Base-by-base conservation (phyloP, 2,888 invertebrate species). In the Agriopis leucophaearia region DNA sequence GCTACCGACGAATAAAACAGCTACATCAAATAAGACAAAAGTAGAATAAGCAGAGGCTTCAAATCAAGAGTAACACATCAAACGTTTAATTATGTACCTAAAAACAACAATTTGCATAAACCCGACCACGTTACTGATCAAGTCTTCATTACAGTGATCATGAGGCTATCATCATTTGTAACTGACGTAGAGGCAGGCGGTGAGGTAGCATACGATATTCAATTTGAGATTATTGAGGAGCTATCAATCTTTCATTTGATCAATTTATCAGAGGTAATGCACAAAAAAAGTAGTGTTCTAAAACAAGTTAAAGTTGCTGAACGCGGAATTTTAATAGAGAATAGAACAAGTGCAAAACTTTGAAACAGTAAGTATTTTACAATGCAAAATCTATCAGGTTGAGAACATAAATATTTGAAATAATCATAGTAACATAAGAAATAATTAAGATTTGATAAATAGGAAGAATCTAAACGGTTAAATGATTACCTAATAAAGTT, bases 141-240 rank as follows among this genome's bases (percentile, higher is more conserved):
- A 75, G 61, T 56, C 61, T 61, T 66, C 61, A 76, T 70, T 76
- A 72, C 67, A 52, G 58, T 47, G 69, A 72, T 71, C 70, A 68
- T 72, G 58, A 61, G 58, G 64, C 56, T 56, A 61, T 66, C 66
- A 80, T 83, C 83, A 86, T 85, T 86, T 83, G 81, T 84, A 75
- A 82, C 85, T 83, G 83, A 81, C 85, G 81, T 52, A 51, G 59
- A 56, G 62, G 47, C 61, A 71, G 71, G 71, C 64, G 63, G 58
- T 63, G 71, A 74, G 72, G 79, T 78, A 78, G 76, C 78, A 77
- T 75, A 48, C 48, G 67, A 63, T 40, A 76, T 81, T 82, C 80
- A 78, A 80, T 82, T 79, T 76, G 75, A 76, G 77, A 79, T 79
- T 79, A 84, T 81, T 74, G 78, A 76, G 70, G 59, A 58, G 56